phyloP scores from a whole-genome alignment of 1,140 invertebrate species.

The Drosophila navojoa region DNA sequence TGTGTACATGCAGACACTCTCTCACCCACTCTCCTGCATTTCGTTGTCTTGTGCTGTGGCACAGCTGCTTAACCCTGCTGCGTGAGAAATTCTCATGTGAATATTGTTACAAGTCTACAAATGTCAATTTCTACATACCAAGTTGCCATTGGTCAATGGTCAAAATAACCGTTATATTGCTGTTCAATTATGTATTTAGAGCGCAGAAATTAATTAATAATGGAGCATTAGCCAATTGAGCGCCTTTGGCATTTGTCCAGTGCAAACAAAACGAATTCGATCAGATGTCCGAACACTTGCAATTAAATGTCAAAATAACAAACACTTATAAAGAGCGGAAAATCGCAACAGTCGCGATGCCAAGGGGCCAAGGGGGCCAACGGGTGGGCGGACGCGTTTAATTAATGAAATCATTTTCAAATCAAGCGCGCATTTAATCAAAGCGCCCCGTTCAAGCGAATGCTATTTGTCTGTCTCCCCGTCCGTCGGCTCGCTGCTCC shows the following conservation, averaged over 20 bases:
- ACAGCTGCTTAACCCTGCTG: too few species aligned
- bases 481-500: slow-evolving; percentile 3
- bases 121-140: too few species aligned
- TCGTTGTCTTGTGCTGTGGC: too few species aligned
- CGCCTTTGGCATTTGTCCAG: neutral
- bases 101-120: too few species aligned
- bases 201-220: neutral
- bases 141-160: too few species aligned
- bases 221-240: neutral
- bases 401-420: slow-evolving; percentile 77
- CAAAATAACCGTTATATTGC: neutral
- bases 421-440: slow-evolving; percentile 74
- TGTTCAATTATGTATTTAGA: neutral
- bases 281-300: slow-evolving; percentile 1
- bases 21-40: neutral
- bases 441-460: slow-evolving; percentile 37
- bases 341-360: neutral
- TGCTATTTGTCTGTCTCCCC: slow-evolving; percentile 45
- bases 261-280: neutral
- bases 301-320: slow-evolving; percentile 36
- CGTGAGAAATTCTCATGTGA: too few species aligned
- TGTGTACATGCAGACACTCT: neutral
- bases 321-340: neutral
- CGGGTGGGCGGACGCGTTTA: slow-evolving; percentile 36
- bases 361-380: slow-evolving; percentile 3